Evolutionary conservation across 2,113 vertebrate genomes (phyloP).

Genomic region (Cinclus mexicanus): DNA sequence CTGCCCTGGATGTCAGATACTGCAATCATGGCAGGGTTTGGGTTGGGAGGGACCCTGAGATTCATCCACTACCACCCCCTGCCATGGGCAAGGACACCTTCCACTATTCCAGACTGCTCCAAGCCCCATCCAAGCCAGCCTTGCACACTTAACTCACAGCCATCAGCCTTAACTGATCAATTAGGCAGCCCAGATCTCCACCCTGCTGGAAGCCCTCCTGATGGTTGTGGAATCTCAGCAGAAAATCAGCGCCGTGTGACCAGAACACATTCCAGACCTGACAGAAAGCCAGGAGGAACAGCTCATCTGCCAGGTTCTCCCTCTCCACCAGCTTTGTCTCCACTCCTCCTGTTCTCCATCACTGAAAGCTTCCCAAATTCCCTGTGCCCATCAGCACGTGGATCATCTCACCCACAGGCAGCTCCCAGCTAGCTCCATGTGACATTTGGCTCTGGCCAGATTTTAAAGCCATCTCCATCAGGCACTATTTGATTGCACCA

Average conservation of each 20-base stretch:
- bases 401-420: constrained; percentile 11
- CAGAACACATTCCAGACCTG: neutral
- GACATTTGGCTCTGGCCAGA: constrained; percentile 51
- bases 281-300: neutral
- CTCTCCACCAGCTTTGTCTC: neutral
- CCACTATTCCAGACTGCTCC: neutral
- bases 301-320: neutral
- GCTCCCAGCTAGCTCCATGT: constrained; percentile 39
- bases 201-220: neutral
- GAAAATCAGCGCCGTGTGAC: neutral
- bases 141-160: neutral
- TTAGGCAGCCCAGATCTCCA: neutral
- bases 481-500: constrained; percentile 59
- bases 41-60: neutral
- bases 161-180: neutral
- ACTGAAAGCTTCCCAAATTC: neutral
- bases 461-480: constrained; percentile 36
- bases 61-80: neutral
- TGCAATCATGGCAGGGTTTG: neutral
- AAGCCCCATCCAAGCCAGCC: neutral
- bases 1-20: neutral
- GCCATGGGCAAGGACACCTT: neutral
- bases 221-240: neutral
- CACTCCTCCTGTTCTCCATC: neutral
- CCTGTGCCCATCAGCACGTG: neutral